phyloP scores from a whole-genome alignment of 2,113 vertebrate species.

The Sturnira hondurensis region DNA sequence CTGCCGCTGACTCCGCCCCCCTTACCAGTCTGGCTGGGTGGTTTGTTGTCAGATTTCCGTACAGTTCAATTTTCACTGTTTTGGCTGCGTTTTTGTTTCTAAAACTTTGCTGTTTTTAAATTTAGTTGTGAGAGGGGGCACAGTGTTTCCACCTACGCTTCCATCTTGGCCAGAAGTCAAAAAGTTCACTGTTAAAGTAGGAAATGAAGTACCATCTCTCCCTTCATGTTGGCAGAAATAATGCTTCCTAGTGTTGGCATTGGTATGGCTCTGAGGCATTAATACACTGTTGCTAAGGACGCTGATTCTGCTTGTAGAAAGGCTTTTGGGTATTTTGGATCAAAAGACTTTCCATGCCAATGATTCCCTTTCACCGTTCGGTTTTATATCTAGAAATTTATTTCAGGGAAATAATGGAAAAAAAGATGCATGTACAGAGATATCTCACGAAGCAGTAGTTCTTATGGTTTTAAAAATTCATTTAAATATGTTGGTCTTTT shows the following conservation, averaged over 20 bases:
- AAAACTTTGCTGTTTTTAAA: too few species aligned
- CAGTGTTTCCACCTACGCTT: too few species aligned
- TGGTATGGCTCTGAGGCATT: background rate
- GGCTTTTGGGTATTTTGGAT: background rate
- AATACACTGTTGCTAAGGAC: background rate
- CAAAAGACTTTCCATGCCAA: background rate
- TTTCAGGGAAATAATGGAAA: background rate
- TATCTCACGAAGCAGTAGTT: background rate
- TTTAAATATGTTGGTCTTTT: background rate
- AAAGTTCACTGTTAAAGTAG: background rate
- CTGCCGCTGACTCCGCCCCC: too few species aligned
- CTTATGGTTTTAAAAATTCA: background rate
- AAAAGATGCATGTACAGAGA: background rate
- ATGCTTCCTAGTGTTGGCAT: background rate
- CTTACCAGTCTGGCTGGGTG: too few species aligned
- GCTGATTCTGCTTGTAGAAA: background rate
- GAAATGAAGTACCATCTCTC: background rate
- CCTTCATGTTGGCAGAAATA: background rate
- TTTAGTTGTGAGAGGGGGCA: too few species aligned
- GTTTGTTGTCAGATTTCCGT: too few species aligned
- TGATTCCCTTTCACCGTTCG: background rate
- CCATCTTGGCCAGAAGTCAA: too few species aligned
- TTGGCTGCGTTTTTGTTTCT: too few species aligned
- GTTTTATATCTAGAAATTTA: background rate
- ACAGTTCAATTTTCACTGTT: too few species aligned